Evolutionary conservation across 2,113 vertebrate species (phyloP), one percentile per base, ranked within the genome.

Genomic region (Trichomycterus rosablanca): DNA sequence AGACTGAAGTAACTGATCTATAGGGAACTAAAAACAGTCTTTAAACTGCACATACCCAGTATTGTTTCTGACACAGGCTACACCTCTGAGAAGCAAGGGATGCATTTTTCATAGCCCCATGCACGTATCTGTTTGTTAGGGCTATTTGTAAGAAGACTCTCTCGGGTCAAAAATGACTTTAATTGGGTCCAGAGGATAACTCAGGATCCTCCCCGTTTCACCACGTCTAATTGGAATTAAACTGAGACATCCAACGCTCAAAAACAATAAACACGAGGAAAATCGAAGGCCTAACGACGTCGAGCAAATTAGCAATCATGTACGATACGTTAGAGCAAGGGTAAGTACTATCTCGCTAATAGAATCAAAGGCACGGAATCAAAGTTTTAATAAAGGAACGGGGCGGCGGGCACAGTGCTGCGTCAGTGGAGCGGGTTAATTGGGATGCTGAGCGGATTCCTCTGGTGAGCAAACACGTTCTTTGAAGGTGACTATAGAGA

Each of bases 101-200:
- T 70, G 62, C 58, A 70, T 70, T 66, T 70, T 70, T 73, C 43
- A 73, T 63, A 48, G 62, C 30, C 56, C 44, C 28, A 30, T 52
- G 45, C 18, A 34, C 35, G 43, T 49, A 24, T 61, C 50, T 48
- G 35, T 57, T 63, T 73, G 53, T 56, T 53, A 22, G 26, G 32
- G 63, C 56, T 61, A 70, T 66, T 69, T 59, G 5, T 18, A 20
- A 55, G 51, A 46, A 42, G 32, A 28, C 30, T 52, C 24, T 66
- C 51, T 56, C 51, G 57, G 66, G 58, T 72, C 49, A 52, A 74
- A 70, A 74, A 62, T 58, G 54, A 39, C 46, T 62, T 62, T 70
- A 74, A 74, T 73, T 73, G 71, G 67, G 66, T 70, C 71, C 63
- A 70, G 58, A 70, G 67, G 57, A 73, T 63, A 66, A 57, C 53